These are phyloP conservation scores for Ceramica pisi DNA, from an alignment of 2,888 invertebrate genomes.

Conservation along the genomic window DNA sequence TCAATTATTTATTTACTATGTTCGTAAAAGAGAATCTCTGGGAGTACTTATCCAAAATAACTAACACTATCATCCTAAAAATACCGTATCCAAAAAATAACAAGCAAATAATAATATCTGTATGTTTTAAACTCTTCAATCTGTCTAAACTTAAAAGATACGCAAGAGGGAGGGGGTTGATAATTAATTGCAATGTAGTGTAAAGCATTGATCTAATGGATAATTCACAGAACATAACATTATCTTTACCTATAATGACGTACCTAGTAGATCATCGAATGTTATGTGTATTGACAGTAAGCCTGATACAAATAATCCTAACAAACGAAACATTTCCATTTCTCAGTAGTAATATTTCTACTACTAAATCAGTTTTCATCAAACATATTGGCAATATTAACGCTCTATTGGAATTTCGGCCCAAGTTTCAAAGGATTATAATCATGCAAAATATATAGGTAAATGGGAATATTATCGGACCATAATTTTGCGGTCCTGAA, in stretches of 20 bases:
- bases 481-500: slow-evolving; percentile 16
- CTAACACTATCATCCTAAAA: too few species aligned
- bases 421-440: slow-evolving; percentile 25
- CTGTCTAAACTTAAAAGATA: too few species aligned
- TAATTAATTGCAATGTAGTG: too few species aligned
- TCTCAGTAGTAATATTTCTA: neutral
- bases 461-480: slow-evolving; percentile 27
- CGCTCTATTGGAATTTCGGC: slow-evolving; percentile 6
- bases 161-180: too few species aligned
- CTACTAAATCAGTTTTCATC: slow-evolving; percentile 13
- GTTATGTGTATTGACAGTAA: neutral
- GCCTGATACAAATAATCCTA: neutral
- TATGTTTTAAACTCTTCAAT: too few species aligned
- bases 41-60: too few species aligned
- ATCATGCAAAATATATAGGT: slow-evolving; percentile 20
- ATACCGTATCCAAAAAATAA: too few species aligned
- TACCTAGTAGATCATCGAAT: too few species aligned
- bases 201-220: too few species aligned
- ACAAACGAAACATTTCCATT: neutral
- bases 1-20: neutral
- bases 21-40: neutral
- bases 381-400: slow-evolving; percentile 8
- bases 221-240: too few species aligned
- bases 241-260: too few species aligned
- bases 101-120: too few species aligned